Percentiles rank a stretch among this genome's conserved stretches.
Conservation (phyloP, 2,113 vertebrate genomes). For the Galbula dea region DNA sequence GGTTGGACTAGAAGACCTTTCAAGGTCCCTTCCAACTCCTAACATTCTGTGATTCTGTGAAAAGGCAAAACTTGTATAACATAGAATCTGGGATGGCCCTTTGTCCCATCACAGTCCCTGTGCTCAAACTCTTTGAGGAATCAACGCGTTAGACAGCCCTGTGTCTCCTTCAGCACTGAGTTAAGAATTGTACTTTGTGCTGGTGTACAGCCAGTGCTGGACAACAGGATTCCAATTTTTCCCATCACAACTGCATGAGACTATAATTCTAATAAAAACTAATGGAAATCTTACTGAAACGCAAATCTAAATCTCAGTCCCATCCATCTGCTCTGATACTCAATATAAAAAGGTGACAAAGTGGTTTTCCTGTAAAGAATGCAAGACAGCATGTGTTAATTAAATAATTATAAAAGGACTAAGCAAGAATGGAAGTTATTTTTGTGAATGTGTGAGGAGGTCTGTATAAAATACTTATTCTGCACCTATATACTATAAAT, state of each 20-base stretch:
- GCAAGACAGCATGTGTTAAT: not conserved
- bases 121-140: not conserved
- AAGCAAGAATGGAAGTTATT: not conserved
- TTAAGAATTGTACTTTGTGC: not conserved
- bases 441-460: not conserved
- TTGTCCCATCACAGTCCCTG: accelerated
- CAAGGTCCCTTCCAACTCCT: too few species aligned
- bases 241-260: not conserved
- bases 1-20: too few species aligned
- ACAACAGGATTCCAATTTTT: not conserved
- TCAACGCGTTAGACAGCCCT: not conserved
- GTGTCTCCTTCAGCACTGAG: not conserved
- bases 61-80: not conserved
- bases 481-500: not conserved
- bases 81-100: not conserved
- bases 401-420: not conserved
- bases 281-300: not conserved
- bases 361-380: not conserved
- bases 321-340: not conserved
- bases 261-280: not conserved
- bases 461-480: not conserved
- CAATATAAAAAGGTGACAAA: not conserved
- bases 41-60: too few species aligned
- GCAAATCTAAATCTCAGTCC: not conserved
- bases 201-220: not conserved